These are phyloP conservation scores for Malthinus flaveolus DNA, from an alignment of 2,888 invertebrate genomes.

Conservation along the genomic window DNA sequence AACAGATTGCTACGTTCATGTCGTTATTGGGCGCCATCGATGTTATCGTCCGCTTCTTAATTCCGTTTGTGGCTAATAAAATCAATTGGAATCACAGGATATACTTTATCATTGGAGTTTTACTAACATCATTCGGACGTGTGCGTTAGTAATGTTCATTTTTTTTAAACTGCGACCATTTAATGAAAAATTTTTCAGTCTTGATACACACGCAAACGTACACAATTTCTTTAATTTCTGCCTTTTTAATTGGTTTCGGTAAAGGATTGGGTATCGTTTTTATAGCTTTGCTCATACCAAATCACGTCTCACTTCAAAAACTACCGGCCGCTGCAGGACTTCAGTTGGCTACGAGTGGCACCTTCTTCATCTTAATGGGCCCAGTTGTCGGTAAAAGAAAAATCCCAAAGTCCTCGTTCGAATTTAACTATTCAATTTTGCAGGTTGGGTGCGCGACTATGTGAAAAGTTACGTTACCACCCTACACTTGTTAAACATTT, in stretches of 20 bases:
- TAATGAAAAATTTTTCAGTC: constrained; percentile 49
- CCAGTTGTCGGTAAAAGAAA: constrained; percentile 69
- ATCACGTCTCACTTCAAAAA: constrained; percentile 69
- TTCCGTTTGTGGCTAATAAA: constrained; percentile 70
- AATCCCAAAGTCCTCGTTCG: too few species aligned
- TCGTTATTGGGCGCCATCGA: constrained; percentile 70
- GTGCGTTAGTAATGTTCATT: constrained; percentile 56
- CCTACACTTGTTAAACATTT: constrained; percentile 67
- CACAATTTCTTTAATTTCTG: constrained; percentile 60
- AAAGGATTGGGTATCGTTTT: constrained; percentile 75
- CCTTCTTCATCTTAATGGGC: constrained; percentile 64
- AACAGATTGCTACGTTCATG: constrained; percentile 69
- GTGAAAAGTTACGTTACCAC: constrained; percentile 62
- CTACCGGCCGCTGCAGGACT: constrained; percentile 73
- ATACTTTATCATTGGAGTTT: constrained; percentile 70
- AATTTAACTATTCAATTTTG: constrained; percentile 29
- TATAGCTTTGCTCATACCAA: constrained; percentile 73
- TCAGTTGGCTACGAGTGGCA: constrained; percentile 68
- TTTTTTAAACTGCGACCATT: not conserved
- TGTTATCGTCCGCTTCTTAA: constrained; percentile 65
- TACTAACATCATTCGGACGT: constrained; percentile 68
- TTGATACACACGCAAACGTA: constrained; percentile 65
- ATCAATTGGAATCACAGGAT: constrained; percentile 72
- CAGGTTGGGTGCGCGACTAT: constrained; percentile 68
- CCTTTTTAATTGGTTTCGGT: constrained; percentile 69